phyloP scores from a whole-genome alignment of 2,797 vertebrate species.

The Phrynocephalus vlangalii region DNA sequence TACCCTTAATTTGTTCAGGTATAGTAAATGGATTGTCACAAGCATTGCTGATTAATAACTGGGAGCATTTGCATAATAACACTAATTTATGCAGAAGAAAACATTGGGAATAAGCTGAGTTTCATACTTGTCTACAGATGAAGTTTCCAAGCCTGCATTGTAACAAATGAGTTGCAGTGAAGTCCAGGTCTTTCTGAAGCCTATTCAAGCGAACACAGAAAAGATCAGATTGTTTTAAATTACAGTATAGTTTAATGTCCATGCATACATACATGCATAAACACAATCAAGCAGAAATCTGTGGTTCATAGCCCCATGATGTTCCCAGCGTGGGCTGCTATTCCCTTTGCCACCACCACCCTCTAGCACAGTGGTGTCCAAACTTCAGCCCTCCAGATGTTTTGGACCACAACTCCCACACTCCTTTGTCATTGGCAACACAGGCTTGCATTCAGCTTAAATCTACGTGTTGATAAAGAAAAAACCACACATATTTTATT shows the following conservation, averaged over 20 bases:
- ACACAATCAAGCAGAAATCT: background rate
- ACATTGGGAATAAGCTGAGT: background rate
- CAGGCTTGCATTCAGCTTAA: background rate
- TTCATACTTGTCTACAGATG: constrained; percentile 83
- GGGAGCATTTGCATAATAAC: background rate
- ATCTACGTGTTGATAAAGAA: background rate
- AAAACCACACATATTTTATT: constrained; percentile 5
- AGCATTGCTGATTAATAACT: background rate
- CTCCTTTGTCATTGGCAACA: too few species aligned
- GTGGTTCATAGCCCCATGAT: too few species aligned
- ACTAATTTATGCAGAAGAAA: background rate
- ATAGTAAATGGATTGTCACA: background rate
- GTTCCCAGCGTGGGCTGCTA: too few species aligned
- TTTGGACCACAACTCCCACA: too few species aligned
- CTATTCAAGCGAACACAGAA: constrained; percentile 65
- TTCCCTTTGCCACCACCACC: too few species aligned
- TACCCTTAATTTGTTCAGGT: background rate
- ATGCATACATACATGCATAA: background rate
- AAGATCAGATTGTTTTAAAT: background rate
- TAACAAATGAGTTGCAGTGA: constrained; percentile 79
- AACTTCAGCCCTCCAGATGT: too few species aligned
- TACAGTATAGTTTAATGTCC: fast-evolving
- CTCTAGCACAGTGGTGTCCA: too few species aligned
- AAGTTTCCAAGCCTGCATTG: constrained; percentile 74
- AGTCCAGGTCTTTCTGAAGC: constrained; percentile 82